Conservation (phyloP, 37 sponge, comb jelly and placozoan genomes). For the Lycopodina hypogea region DNA sequence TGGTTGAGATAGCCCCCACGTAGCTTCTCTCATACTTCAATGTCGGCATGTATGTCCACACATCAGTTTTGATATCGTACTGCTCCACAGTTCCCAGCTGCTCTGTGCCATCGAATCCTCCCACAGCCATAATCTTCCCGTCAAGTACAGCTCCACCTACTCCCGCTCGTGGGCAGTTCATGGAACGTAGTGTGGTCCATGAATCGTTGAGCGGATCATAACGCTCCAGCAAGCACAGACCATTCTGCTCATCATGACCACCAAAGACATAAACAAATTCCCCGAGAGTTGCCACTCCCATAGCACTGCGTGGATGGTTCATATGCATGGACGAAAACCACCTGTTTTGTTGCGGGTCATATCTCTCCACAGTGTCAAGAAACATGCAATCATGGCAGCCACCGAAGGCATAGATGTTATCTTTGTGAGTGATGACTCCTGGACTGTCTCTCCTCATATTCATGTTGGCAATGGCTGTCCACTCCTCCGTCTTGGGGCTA, state of each 20-base stretch:
- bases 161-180: constrained; percentile 43
- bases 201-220: constrained; percentile 10
- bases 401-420: constrained; percentile 59
- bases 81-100: constrained; percentile 40
- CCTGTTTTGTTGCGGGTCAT: constrained; percentile 19
- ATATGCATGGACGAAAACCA: constrained; percentile 40
- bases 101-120: constrained; percentile 41
- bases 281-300: constrained; percentile 11
- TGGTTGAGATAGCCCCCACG: constrained; percentile 25
- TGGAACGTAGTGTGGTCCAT: constrained; percentile 22
- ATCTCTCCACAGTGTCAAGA: constrained; percentile 57
- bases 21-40: constrained; percentile 45
- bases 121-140: constrained; percentile 36
- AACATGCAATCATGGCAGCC: constrained; percentile 59
- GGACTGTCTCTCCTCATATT: constrained; percentile 46
- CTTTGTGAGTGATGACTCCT: constrained; percentile 31
- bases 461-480: constrained; percentile 43
- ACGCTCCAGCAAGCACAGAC: constrained; percentile 26
- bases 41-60: constrained; percentile 20
- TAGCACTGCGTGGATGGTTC: constrained; percentile 40
- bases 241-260: constrained; percentile 32
- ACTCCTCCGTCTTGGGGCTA: constrained; percentile 14
- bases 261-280: constrained; percentile 36
- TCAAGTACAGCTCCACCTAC: constrained; percentile 32
- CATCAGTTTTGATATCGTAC: constrained; percentile 26